Conservation (phyloP, 1,140 invertebrate species). For the Brachionus rotundiformis region DNA sequence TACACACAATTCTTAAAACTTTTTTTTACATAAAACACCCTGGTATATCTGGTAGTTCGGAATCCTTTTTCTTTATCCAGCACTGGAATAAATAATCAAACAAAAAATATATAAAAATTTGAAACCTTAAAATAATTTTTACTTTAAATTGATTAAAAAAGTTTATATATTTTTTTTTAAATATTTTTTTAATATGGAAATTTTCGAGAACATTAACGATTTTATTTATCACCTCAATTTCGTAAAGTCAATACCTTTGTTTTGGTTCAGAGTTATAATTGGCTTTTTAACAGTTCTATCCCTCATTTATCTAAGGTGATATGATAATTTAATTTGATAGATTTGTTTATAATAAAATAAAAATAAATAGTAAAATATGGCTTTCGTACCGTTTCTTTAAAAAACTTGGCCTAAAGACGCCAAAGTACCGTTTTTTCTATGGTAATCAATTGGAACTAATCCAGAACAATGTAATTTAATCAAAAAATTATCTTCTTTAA, state of each 20-base stretch:
- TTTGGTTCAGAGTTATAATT: not conserved
- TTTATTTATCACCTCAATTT: not conserved
- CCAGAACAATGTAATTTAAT: constrained; percentile 42
- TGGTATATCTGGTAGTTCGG: too few species aligned
- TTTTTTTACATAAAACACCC: too few species aligned
- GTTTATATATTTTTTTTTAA: too few species aligned
- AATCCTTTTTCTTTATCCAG: not conserved
- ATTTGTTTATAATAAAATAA: too few species aligned
- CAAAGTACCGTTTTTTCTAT: constrained; percentile 24
- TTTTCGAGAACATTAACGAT: not conserved
- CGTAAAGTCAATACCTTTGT: too few species aligned
- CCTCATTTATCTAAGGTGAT: not conserved
- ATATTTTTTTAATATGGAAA: not conserved
- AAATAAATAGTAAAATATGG: constrained; percentile 34
- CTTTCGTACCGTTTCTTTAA: constrained; percentile 25
- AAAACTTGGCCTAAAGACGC: not conserved
- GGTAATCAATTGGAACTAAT: constrained; percentile 16
- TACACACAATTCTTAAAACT: too few species aligned
- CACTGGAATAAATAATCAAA: not conserved
- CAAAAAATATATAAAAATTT: not conserved
- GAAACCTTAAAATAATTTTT: not conserved
- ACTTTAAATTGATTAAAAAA: not conserved
- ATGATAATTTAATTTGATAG: not conserved
- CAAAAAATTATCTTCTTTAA: not conserved
- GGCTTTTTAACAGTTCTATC: not conserved